phyloP scores from a whole-genome alignment of 2,888 invertebrate genomes.

The Tethea ocularis region DNA sequence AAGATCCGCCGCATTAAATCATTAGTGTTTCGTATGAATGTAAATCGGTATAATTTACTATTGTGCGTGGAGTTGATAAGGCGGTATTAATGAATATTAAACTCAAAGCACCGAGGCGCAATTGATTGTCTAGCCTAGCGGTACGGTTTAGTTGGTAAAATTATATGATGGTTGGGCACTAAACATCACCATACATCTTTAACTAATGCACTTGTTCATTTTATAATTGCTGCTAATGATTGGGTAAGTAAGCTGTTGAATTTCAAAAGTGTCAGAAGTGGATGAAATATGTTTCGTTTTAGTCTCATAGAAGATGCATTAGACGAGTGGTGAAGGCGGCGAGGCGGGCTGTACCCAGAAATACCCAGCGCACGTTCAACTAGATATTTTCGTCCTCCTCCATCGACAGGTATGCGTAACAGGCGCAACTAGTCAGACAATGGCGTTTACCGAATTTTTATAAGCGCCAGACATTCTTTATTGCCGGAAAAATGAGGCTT shows the following conservation, averaged over 20 bases:
- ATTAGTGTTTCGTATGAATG: no score
- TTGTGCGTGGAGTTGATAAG: constrained; percentile 32
- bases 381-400: constrained; percentile 61
- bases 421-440: constrained; percentile 42
- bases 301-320: constrained; percentile 28
- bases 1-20: no score
- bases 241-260: constrained; percentile 36
- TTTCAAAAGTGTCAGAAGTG: constrained; percentile 39
- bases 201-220: background rate
- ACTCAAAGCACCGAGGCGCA: constrained; percentile 24
- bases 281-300: constrained; percentile 40
- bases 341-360: constrained; percentile 43
- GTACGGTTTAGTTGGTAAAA: constrained; percentile 25
- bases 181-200: constrained; percentile 1
- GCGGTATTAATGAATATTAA: constrained; percentile 36
- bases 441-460: constrained; percentile 36
- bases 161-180: constrained; percentile 21
- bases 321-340: constrained; percentile 31
- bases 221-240: constrained; percentile 40
- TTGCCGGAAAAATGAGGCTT: constrained; percentile 22
- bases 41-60: background rate
- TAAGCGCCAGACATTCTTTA: constrained; percentile 35
- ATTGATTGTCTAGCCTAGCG: constrained; percentile 17
- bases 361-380: constrained; percentile 50
- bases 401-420: constrained; percentile 68